Percentiles rank a stretch among this genome's conserved stretches.
These are phyloP conservation scores for Cheilosia scutellata DNA, from an alignment of 2,888 invertebrate genomes.

Conservation along the genomic window DNA sequence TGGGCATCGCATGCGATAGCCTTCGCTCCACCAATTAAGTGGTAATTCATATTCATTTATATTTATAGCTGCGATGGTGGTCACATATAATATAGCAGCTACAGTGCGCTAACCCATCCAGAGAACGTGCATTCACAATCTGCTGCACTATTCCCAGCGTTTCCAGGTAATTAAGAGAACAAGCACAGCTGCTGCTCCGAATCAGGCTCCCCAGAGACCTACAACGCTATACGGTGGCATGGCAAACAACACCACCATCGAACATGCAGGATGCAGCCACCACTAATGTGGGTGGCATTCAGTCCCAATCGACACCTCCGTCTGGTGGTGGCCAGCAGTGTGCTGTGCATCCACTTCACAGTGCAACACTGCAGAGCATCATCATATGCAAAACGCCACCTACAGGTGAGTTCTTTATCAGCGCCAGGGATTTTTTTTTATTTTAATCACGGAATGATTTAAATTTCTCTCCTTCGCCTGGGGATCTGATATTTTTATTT, in stretches of 20 bases:
- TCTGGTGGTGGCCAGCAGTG: slow-evolving; percentile 23
- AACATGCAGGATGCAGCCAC: slow-evolving; percentile 50
- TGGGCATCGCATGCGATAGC: slow-evolving; percentile 38
- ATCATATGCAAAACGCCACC: slow-evolving; percentile 76
- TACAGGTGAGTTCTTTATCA: slow-evolving; percentile 76
- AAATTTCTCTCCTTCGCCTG: slow-evolving; percentile 61
- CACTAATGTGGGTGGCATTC: slow-evolving; percentile 74
- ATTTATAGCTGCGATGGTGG: slow-evolving; percentile 54
- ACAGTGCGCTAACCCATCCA: neutral
- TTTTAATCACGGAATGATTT: slow-evolving; percentile 76
- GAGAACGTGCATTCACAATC: slow-evolving; percentile 13
- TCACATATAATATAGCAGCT: slow-evolving; percentile 26
- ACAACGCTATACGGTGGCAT: slow-evolving; percentile 39
- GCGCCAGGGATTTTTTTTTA: slow-evolving; percentile 72
- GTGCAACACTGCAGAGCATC: slow-evolving; percentile 44
- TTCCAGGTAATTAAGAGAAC: slow-evolving; percentile 76
- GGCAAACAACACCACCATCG: slow-evolving; percentile 26
- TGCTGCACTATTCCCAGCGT: slow-evolving; percentile 56
- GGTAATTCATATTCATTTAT: slow-evolving; percentile 73
- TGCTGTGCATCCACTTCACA: neutral
- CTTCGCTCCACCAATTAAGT: slow-evolving; percentile 68
- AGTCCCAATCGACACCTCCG: slow-evolving; percentile 70
- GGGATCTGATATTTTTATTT: slow-evolving; percentile 75
- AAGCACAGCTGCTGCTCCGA: slow-evolving; percentile 71
- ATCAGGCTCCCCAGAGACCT: slow-evolving; percentile 58